Base-by-base conservation (phyloP, 2,888 invertebrate species). In the Bugulina stolonifera region DNA sequence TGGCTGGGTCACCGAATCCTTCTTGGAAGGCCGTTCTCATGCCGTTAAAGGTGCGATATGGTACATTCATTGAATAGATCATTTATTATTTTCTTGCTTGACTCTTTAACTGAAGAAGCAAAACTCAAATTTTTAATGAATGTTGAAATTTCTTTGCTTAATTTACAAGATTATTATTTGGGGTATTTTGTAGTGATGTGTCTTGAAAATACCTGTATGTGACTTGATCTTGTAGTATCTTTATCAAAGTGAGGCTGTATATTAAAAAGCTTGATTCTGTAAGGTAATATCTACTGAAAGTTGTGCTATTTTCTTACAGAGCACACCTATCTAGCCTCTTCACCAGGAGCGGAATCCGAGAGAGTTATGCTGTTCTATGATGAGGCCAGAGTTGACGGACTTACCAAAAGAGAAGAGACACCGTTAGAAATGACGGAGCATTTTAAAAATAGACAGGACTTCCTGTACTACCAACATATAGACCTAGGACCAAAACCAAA, bases 381-480 rank as follows among this genome's bases (percentile, higher is more conserved):
- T 79, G 80, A 84, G 74, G 89, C 90, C 0, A 87, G 93, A 1
- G 81, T 89, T 3, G 93, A 94, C 80, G 90, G 91, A 1, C 86
- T 93, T 54, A 83, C 78, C 32, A 81, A 81, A 71, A 76, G 84
- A 35, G 79, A 80, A n/a, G 84, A 84, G 75, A 83, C 82, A 2
- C 80, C 81, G 0, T 74, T 76, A 34, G 80, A 80, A 72, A 82
- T 84, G 82, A 81, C 79, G 1, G 84, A 85, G 73, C 80, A 83
- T 72, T 85, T 79, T 73, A 73, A 76, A 32, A 78, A 82, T 72
- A 75, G 84, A 58, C 81, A 81, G 72, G 85, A 85, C 76, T 82
- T 79, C 76, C 76, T 84, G 52, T 81, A 77, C 74, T 84, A 80
- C 76, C 80, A 82, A 73, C 77, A 81, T 75, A 79, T 82, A 5